Percentiles rank a stretch among this genome's conserved stretches.
phyloP scores from a whole-genome alignment of 1,140 invertebrate species.

The Augochlora pura region DNA sequence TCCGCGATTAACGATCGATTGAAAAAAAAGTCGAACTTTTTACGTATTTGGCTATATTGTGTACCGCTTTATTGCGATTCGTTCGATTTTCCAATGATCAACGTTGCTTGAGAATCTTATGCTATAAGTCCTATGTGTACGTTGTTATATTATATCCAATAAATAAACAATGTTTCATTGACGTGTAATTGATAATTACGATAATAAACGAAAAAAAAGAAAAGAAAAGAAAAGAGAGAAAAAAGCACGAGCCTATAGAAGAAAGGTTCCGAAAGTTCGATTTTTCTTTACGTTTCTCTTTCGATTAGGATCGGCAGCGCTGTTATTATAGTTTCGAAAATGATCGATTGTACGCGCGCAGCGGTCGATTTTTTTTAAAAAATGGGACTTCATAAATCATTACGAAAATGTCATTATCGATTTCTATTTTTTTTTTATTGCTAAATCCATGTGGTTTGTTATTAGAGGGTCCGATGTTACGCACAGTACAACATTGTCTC shows the following conservation, averaged over 20 bases:
- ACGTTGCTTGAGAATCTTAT: neutral
- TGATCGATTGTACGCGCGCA: too few relatives aligned
- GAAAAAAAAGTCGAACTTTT: conserved; percentile 12
- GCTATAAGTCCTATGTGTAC: conserved; percentile 22
- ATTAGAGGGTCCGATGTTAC: too few relatives aligned
- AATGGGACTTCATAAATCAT: too few relatives aligned
- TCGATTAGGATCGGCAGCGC: neutral
- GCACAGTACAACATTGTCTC: too few relatives aligned
- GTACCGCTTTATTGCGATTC: conserved; percentile 3
- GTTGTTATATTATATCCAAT: conserved; percentile 12
- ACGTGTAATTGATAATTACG: conserved; percentile 16
- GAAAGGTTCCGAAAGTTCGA: neutral
- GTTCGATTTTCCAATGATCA: neutral
- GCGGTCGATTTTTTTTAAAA: too few relatives aligned
- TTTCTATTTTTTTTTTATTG: too few relatives aligned
- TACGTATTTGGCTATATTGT: neutral
- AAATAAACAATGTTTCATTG: conserved; percentile 10
- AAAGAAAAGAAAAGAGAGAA: neutral
- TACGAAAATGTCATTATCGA: too few relatives aligned
- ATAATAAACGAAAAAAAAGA: neutral
- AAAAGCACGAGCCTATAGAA: too few relatives aligned
- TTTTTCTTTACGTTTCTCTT: neutral
- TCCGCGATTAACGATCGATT: neutral
- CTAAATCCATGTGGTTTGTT: too few relatives aligned
- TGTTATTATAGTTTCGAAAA: neutral